A percentile compares a stretch with the other conserved stretches of the same genome.
phyloP scores from a whole-genome alignment of 2,888 invertebrate species.

The Congeria kusceri region DNA sequence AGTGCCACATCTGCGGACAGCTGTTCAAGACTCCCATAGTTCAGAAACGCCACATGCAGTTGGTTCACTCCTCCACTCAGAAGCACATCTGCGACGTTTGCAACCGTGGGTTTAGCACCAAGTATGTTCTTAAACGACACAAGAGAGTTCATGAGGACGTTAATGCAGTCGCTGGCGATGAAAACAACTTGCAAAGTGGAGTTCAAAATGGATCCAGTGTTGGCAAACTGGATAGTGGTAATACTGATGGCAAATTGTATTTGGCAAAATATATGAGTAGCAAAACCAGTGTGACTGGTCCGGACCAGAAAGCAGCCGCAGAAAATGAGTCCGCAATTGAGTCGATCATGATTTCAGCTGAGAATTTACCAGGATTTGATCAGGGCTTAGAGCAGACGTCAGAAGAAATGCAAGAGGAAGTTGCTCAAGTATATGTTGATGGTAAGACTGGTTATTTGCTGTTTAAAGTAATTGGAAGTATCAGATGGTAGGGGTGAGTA shows the following conservation, averaged over 20 bases:
- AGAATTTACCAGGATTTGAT: conserved; percentile 46
- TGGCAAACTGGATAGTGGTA: background rate
- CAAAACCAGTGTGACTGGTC: background rate
- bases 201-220: background rate
- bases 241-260: background rate
- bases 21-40: conserved; percentile 86
- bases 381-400: conserved; percentile 29
- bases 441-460: conserved; percentile 15
- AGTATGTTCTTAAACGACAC: conserved; percentile 85
- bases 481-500: too few species aligned
- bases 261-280: background rate
- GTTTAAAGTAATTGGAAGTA: background rate
- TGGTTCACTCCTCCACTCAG: conserved; percentile 85
- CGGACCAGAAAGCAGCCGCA: conserved; percentile 24
- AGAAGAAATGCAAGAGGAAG: conserved; percentile 38
- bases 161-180: background rate
- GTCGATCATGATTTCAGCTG: conserved; percentile 56
- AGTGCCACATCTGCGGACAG: conserved; percentile 87
- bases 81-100: conserved; percentile 83
- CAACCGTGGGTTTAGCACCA: conserved; percentile 85
- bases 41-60: conserved; percentile 85
- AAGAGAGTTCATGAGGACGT: conserved; percentile 78
- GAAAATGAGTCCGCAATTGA: conserved; percentile 62
- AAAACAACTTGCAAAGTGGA: background rate
- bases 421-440: conserved; percentile 53